Conservation (phyloP, 1,140 invertebrate species). For the Hylyphantes graminicola region DNA sequence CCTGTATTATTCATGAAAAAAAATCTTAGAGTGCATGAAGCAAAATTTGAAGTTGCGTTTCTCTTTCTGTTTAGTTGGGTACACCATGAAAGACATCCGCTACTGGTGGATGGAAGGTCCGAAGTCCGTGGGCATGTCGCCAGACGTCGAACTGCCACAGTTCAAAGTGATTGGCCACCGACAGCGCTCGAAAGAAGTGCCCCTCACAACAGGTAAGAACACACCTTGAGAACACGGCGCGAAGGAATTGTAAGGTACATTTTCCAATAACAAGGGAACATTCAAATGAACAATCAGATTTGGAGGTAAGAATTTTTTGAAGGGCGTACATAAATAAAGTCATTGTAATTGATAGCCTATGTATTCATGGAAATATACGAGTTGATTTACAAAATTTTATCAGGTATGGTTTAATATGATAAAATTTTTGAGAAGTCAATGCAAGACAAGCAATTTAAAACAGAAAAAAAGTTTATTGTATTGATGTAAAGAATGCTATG, state of each 20-base stretch:
- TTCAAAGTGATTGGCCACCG: conserved; percentile 93
- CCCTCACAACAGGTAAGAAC: conserved; percentile 86
- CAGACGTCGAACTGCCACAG: conserved; percentile 74
- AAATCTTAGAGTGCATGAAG: not conserved
- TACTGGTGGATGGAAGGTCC: conserved; percentile 83
- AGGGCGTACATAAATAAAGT: too few species aligned
- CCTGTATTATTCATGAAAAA: not conserved
- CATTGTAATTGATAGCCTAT: too few species aligned
- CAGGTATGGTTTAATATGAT: too few species aligned
- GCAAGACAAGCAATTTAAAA: too few species aligned
- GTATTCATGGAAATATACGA: too few species aligned
- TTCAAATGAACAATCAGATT: not conserved
- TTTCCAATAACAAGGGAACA: not conserved
- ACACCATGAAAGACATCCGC: conserved; percentile 85
- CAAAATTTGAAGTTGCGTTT: conserved; percentile 8
- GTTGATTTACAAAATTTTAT: too few species aligned
- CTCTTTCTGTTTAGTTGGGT: conserved; percentile 64
- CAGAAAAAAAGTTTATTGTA: too few species aligned
- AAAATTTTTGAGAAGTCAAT: too few species aligned
- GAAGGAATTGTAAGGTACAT: not conserved
- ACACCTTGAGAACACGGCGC: not conserved
- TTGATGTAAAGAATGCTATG: too few species aligned
- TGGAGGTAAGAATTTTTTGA: too few species aligned
- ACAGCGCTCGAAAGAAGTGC: conserved; percentile 90
- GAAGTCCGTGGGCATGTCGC: conserved; percentile 68